Base-by-base conservation (phyloP, 64 coral and sea anemone genomes). In the Montipora cactus region DNA sequence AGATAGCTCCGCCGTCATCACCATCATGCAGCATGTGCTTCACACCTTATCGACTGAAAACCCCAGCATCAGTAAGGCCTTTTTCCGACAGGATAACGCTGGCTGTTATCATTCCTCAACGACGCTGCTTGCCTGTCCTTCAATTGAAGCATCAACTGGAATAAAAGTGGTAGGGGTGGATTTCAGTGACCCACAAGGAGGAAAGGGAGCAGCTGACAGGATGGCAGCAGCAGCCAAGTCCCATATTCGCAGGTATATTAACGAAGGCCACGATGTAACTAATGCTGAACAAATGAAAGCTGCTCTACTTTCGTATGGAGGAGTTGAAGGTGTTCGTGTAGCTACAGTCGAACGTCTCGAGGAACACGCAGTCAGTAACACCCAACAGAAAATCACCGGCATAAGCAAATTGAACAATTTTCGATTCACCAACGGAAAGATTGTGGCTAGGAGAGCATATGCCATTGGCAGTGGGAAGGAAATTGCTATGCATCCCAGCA, bases 111-210 rank as follows among this genome's bases (percentile, higher is more conserved):
- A 91, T 45, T 91, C 50, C 45, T 59, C 89, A 6, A 49, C 44
- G 10, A 91, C 89, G 15, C 14, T 91, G 8, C 77, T 88, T 68
- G 76, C 77, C 16, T 81, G 77, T 15, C 89, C 20, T 13, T 7
- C 46, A 5, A 77, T 87, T 19, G 49, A 47, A 16, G 18, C 64
- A 16, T 48, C 49, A 47, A 93, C 82, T 13, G 57, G 74, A n/a
- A 69, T 93, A 3, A 87, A 93, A 68, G 14, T 87, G 10, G 49
- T 45, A 69, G 5, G 91, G 2, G 11, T 93, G 2, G 81, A 93
- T 69, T 86, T 86, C 16, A 87, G 81, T 74, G 79, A 91, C 79
- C 89, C 67, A 22, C 89, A 91, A 91, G 89, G 89, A 52, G 89
- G 89, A 4, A 91, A 91, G 48, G 89, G 89, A 3, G 4, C 78